These are phyloP conservation scores for Sminthurinus signatus DNA, from an alignment of 1,140 invertebrate genomes.

Conservation along the genomic window DNA sequence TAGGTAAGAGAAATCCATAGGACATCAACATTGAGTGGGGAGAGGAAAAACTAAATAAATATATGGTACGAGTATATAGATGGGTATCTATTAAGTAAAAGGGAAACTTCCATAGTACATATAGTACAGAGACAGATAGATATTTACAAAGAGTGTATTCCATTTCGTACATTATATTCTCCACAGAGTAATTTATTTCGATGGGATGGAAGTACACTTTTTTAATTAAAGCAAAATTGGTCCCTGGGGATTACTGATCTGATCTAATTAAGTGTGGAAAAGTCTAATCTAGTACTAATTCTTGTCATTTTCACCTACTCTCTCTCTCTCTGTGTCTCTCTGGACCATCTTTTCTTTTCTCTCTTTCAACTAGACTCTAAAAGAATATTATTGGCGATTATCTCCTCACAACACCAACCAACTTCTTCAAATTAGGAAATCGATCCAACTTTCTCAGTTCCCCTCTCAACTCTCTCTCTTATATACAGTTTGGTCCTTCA, in stretches of 20 bases:
- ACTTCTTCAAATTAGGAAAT: conserved; percentile 12
- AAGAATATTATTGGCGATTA: conserved; percentile 8
- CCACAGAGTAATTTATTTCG: conserved; percentile 42
- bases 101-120: too few relatives aligned
- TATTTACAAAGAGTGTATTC: too few relatives aligned
- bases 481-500: too few relatives aligned
- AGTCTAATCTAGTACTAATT: conserved; percentile 42
- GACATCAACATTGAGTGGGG: too few relatives aligned
- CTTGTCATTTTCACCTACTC: conserved; percentile 31
- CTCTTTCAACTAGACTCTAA: conserved; percentile 1
- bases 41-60: too few relatives aligned
- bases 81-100: too few relatives aligned
- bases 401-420: background rate
- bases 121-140: too few relatives aligned
- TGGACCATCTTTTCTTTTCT: background rate
- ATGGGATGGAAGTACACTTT: conserved; percentile 41
- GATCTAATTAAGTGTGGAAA: conserved; percentile 43
- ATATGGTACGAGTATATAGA: too few relatives aligned
- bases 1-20: too few relatives aligned
- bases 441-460: conserved; percentile 12
- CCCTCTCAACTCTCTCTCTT: too few relatives aligned
- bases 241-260: conserved; percentile 44
- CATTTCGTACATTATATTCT: too few relatives aligned
- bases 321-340: conserved; percentile 8
- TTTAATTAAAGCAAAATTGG: conserved; percentile 44